A percentile compares a stretch with the other conserved stretches of the same genome.
Evolutionary conservation across 1,140 invertebrate species (phyloP).

Genomic region (Calycopis cecrops): DNA sequence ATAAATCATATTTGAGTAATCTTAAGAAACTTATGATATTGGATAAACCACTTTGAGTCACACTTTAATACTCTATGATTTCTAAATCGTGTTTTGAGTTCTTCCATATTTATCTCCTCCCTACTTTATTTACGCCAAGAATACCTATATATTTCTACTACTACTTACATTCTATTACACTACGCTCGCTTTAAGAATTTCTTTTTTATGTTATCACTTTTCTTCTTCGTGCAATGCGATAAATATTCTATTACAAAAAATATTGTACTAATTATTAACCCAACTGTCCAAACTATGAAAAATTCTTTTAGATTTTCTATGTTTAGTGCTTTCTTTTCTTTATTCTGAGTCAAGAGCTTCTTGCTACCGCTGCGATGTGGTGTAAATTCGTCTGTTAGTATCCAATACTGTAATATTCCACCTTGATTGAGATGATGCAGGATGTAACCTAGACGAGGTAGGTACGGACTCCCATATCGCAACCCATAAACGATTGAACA

Average conservation of each 20-base stretch:
- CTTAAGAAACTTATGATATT: too few relatives aligned
- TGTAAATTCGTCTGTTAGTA: conserved; percentile 41
- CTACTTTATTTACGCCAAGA: too few relatives aligned
- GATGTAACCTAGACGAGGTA: conserved; percentile 44
- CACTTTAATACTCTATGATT: too few relatives aligned
- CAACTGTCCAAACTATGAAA: conserved; percentile 45
- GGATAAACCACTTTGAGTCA: too few relatives aligned
- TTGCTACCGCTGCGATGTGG: conserved; percentile 28
- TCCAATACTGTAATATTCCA: conserved; percentile 56
- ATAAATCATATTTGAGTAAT: too few relatives aligned
- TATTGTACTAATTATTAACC: conserved; percentile 36
- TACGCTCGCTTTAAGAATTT: too few relatives aligned
- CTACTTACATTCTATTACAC: too few relatives aligned
- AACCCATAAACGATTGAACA: conserved; percentile 58
- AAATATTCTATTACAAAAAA: conserved; percentile 37
- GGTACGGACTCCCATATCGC: conserved; percentile 58
- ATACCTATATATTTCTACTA: too few relatives aligned
- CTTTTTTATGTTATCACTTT: too few relatives aligned
- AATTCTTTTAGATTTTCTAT: conserved; percentile 45
- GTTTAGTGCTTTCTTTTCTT: conserved; percentile 46
- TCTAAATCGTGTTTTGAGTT: too few relatives aligned
- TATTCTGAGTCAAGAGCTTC: conserved; percentile 34
- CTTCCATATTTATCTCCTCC: too few relatives aligned
- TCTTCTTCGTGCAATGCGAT: too few relatives aligned
- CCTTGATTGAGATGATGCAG: conserved; percentile 49